A percentile compares a stretch with the other conserved stretches of the same genome.
These are phyloP conservation scores for Sitodiplosis mosellana DNA, from an alignment of 1,140 invertebrate species.

Conservation along the genomic window DNA sequence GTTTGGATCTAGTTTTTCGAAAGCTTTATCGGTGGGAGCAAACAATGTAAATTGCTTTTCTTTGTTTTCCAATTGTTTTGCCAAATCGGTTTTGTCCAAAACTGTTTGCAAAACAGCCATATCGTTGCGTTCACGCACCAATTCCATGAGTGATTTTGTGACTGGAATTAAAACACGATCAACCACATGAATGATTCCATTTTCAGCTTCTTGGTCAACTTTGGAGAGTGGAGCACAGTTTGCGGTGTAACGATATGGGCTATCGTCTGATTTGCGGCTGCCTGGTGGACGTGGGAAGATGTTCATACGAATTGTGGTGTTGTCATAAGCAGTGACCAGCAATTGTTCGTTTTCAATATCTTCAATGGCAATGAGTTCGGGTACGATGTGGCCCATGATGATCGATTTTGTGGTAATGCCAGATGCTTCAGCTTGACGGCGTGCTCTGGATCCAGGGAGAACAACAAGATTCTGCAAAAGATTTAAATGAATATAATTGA, in stretches of 20 bases:
- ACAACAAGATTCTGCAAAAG: slow-evolving; percentile 4
- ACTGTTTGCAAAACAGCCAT: slow-evolving; percentile 22
- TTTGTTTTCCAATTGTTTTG: slow-evolving; percentile 26
- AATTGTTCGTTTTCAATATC: slow-evolving; percentile 28
- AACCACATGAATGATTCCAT: slow-evolving; percentile 48
- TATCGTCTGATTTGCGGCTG: slow-evolving; percentile 17
- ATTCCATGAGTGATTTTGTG: slow-evolving; percentile 23
- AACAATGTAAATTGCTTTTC: slow-evolving; percentile 40
- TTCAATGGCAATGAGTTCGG: slow-evolving; percentile 26
- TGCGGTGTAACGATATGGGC: slow-evolving; percentile 23
- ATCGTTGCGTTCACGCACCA: slow-evolving; percentile 25
- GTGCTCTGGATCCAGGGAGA: background rate
- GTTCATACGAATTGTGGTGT: slow-evolving; percentile 38
- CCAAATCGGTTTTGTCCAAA: slow-evolving; percentile 21
- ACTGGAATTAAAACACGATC: slow-evolving; percentile 38
- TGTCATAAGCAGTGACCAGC: slow-evolving; percentile 25
- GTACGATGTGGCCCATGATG: slow-evolving; percentile 26
- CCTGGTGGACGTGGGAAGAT: slow-evolving; percentile 30
- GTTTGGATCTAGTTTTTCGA: slow-evolving; percentile 28
- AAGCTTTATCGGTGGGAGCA: slow-evolving; percentile 44
- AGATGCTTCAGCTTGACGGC: slow-evolving; percentile 8
- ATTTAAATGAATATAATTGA: background rate
- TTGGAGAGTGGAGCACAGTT: slow-evolving; percentile 33
- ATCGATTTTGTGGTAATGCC: slow-evolving; percentile 17
- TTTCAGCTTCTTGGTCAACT: slow-evolving; percentile 32